phyloP scores from a whole-genome alignment of 2,888 invertebrate species.

The Dryobota labecula region DNA sequence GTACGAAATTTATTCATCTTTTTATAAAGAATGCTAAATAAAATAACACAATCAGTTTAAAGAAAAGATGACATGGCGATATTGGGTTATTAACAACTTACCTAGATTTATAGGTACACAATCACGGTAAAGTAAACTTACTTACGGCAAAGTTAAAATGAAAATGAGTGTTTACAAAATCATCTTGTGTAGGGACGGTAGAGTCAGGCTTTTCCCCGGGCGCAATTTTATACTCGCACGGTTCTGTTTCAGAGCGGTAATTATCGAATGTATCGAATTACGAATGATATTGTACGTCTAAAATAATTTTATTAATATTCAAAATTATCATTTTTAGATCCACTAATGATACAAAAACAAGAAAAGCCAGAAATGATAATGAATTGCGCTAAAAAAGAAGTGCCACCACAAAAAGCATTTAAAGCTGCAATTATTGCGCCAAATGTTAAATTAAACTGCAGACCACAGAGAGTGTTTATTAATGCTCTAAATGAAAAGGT shows the following conservation, averaged over 20 bases:
- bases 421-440: not conserved
- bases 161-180: too few relatives aligned
- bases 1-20: too few relatives aligned
- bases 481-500: not conserved
- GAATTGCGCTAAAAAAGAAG: not conserved
- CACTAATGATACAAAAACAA: not conserved
- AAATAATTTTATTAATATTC: constrained; percentile 1
- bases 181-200: too few relatives aligned
- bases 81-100: not conserved
- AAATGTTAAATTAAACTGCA: not conserved
- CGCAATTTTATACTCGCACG: too few relatives aligned
- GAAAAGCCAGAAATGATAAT: not conserved
- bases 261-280: not conserved
- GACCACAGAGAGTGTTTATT: not conserved
- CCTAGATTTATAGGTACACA: not conserved
- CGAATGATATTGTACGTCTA: not conserved
- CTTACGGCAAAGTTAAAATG: too few relatives aligned
- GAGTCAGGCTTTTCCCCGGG: too few relatives aligned
- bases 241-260: not conserved
- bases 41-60: not conserved
- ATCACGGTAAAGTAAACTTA: not conserved
- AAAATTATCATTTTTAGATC: constrained; percentile 16
- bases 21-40: too few relatives aligned
- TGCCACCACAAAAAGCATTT: not conserved
- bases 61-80: not conserved